Percentiles rank a stretch among this genome's conserved stretches.
These are phyloP conservation scores for Synergus laeviventris DNA, from an alignment of 2,888 invertebrate species.

Conservation along the genomic window DNA sequence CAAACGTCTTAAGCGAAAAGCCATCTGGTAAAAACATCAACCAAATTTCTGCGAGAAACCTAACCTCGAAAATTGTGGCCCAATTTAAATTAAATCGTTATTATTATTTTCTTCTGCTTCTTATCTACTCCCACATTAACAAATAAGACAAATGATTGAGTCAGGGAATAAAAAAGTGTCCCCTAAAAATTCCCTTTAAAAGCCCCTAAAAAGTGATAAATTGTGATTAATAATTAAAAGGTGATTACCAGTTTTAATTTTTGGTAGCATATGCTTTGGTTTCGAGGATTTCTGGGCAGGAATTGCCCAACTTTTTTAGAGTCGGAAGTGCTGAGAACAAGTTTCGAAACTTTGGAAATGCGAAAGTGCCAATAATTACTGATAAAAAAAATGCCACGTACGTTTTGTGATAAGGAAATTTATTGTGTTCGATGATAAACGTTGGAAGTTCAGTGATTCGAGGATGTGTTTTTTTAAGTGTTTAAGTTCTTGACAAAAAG, in stretches of 20 bases:
- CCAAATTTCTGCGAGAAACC: not conserved
- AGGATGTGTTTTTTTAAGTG: conserved; percentile 55
- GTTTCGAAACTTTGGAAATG: conserved; percentile 6
- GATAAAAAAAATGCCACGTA: conserved; percentile 25
- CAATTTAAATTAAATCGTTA: not conserved
- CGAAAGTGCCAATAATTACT: not conserved
- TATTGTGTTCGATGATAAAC: conserved; percentile 8
- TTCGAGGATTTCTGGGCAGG: not conserved
- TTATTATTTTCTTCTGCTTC: not conserved
- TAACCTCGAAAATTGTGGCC: not conserved
- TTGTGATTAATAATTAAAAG: not conserved
- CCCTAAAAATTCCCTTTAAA: not conserved
- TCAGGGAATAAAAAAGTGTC: not conserved
- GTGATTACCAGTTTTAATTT: not conserved
- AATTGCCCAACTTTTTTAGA: not conserved
- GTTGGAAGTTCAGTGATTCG: not conserved
- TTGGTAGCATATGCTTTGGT: not conserved
- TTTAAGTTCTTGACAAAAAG: conserved; percentile 69
- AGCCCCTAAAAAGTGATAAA: not conserved
- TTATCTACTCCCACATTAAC: not conserved
- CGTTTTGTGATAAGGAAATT: conserved; percentile 2
- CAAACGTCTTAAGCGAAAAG: not conserved
- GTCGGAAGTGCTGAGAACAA: not conserved
- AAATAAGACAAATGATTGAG: not conserved
- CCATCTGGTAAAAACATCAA: not conserved